Evolutionary conservation across 2,797 vertebrate species (phyloP).

Genomic region (Alauda arvensis): DNA sequence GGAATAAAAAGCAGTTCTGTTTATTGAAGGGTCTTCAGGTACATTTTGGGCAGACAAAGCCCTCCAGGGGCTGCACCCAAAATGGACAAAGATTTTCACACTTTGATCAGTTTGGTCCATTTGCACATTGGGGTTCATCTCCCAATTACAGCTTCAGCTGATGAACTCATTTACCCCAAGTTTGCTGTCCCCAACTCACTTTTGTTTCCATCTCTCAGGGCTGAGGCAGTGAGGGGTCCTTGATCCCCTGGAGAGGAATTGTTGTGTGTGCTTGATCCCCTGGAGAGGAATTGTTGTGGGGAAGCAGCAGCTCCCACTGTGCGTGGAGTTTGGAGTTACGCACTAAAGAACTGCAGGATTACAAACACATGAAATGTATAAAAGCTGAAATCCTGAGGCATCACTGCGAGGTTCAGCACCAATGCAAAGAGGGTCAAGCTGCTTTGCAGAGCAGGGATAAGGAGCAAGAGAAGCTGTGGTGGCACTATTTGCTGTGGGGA

Average conservation of each 20-base stretch:
- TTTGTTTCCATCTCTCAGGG: rapidly evolving
- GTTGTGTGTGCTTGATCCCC: background rate
- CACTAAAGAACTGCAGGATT: background rate
- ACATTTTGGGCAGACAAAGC: rapidly evolving
- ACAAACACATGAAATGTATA: background rate
- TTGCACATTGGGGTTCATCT: background rate
- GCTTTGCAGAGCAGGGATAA: background rate
- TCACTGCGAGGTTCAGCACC: background rate
- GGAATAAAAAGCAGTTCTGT: background rate
- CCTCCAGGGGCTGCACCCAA: background rate
- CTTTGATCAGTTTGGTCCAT: background rate
- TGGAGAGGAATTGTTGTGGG: background rate
- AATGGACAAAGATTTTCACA: background rate
- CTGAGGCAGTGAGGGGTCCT: background rate
- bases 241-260: background rate
- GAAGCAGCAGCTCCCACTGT: background rate
- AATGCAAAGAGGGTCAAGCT: background rate
- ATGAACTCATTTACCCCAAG: background rate
- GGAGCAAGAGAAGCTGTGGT: background rate
- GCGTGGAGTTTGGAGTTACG: rapidly evolving
- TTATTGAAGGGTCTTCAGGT: background rate
- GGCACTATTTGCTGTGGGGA: background rate
- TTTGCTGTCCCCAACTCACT: background rate
- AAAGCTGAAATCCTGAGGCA: background rate
- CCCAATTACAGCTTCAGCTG: background rate